Conservation (phyloP, 2,888 invertebrate genomes). For the Biston betularia region DNA sequence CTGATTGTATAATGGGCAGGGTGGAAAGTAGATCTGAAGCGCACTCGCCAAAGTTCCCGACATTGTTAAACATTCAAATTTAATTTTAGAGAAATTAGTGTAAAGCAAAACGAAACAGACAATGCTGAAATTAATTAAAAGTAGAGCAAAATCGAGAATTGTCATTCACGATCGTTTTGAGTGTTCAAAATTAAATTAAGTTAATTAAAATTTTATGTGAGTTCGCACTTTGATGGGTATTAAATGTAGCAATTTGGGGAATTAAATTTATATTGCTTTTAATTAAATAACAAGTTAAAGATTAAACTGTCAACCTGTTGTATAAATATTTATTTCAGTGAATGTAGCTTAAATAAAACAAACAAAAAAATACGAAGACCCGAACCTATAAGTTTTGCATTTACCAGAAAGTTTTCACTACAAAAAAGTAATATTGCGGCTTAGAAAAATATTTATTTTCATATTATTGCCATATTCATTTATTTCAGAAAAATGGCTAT, state of each 20-base stretch:
- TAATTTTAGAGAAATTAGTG: neutral
- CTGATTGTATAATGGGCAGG: too few species aligned
- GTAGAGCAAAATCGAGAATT: slow-evolving; percentile 17
- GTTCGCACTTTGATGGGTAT: slow-evolving; percentile 17
- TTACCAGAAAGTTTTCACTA: too few species aligned
- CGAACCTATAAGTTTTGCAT: too few species aligned
- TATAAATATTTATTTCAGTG: neutral
- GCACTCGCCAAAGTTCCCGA: too few species aligned
- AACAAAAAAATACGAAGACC: too few species aligned
- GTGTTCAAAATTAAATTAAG: slow-evolving; percentile 20
- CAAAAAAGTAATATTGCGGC: too few species aligned
- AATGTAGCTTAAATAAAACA: too few species aligned
- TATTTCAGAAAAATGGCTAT: too few species aligned
- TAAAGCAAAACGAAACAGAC: neutral
- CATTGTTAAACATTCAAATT: neutral
- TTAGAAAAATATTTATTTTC: too few species aligned
- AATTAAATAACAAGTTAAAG: slow-evolving; percentile 15
- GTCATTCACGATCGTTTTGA: slow-evolving; percentile 19
- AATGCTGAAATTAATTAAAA: slow-evolving; percentile 14
- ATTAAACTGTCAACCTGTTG: slow-evolving; percentile 3
- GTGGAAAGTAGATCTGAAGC: too few species aligned
- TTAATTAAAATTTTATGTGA: slow-evolving; percentile 29
- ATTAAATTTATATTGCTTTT: slow-evolving; percentile 12
- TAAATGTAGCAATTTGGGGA: slow-evolving; percentile 17
- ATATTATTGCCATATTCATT: too few species aligned